Conservation (phyloP, 2,797 vertebrate species). For the Pseudocheirus occidentalis region DNA sequence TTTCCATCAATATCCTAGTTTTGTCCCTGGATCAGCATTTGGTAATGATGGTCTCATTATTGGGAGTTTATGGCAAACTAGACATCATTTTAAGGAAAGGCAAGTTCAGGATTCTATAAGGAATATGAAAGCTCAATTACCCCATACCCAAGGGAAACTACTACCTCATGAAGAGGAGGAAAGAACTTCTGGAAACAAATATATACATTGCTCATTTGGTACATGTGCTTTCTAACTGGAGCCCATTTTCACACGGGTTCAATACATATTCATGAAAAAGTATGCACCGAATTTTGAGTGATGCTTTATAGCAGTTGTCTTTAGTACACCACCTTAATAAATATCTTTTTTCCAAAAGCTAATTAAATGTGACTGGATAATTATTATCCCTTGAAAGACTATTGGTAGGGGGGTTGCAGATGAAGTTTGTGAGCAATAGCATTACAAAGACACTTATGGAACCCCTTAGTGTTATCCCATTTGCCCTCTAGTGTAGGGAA, state of each 20-base stretch:
- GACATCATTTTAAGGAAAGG: neutral
- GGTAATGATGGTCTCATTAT: neutral
- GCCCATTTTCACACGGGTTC: no score
- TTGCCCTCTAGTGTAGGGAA: neutral
- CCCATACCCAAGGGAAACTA: neutral
- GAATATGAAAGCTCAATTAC: neutral
- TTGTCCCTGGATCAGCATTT: neutral
- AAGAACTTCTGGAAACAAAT: neutral
- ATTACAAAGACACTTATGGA: neutral
- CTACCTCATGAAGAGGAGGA: neutral
- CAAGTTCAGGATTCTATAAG: neutral
- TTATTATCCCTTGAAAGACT: neutral
- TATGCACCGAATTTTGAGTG: neutral
- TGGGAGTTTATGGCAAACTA: no score
- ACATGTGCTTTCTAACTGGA: neutral
- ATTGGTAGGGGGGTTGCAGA: rapidly evolving
- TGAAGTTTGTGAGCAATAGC: neutral
- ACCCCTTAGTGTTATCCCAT: neutral
- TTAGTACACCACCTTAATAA: neutral
- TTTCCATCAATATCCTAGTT: neutral
- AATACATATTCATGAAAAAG: no score
- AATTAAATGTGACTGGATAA: neutral
- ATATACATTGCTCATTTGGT: neutral
- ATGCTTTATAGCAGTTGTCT: neutral
- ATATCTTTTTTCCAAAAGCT: neutral